Evolutionary conservation across 2,113 vertebrate genomes (phyloP).

Genomic region (Craseonycteris thonglongyai): DNA sequence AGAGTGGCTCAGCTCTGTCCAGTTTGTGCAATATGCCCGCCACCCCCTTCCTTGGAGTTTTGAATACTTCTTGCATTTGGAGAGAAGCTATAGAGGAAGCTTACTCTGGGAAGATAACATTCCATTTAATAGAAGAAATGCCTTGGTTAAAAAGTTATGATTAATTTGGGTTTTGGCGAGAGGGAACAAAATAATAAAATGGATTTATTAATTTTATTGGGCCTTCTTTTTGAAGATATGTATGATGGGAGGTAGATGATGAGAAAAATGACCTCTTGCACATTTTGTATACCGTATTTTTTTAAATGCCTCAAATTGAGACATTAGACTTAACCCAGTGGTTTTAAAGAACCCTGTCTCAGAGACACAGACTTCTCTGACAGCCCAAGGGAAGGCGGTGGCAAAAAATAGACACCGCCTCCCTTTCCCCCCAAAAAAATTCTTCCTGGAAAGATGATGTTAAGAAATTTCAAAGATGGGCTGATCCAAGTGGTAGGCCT

Average conservation of each 20-base stretch:
- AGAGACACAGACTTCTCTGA: slow-evolving; percentile 55
- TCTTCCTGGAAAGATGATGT: slow-evolving; percentile 71
- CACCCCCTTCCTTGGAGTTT: background rate
- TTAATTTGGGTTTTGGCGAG: slow-evolving; percentile 59
- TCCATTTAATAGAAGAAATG: slow-evolving; percentile 71
- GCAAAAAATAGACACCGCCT: slow-evolving; percentile 67
- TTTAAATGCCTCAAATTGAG: background rate
- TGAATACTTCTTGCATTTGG: background rate
- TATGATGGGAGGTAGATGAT: background rate
- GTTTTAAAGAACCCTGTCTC: slow-evolving; percentile 47
- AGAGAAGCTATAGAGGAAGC: slow-evolving; percentile 5
- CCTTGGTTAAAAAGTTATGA: slow-evolving; percentile 49
- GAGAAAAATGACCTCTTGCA: background rate
- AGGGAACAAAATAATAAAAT: slow-evolving; percentile 1
- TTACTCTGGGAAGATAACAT: slow-evolving; percentile 61
- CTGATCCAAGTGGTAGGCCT: slow-evolving; percentile 67
- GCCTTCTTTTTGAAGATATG: background rate
- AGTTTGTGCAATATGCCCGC: slow-evolving; percentile 63
- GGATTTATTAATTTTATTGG: slow-evolving; percentile 8
- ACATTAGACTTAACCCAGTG: slow-evolving; percentile 26
- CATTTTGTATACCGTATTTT: background rate
- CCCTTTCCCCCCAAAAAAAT: slow-evolving; percentile 52
- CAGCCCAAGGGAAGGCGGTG: slow-evolving; percentile 61
- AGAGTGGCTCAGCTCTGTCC: slow-evolving; percentile 71
- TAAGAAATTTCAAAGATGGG: slow-evolving; percentile 67